These are phyloP conservation scores for Harpagifer antarcticus DNA, from an alignment of 2,797 vertebrate genomes.

Conservation along the genomic window DNA sequence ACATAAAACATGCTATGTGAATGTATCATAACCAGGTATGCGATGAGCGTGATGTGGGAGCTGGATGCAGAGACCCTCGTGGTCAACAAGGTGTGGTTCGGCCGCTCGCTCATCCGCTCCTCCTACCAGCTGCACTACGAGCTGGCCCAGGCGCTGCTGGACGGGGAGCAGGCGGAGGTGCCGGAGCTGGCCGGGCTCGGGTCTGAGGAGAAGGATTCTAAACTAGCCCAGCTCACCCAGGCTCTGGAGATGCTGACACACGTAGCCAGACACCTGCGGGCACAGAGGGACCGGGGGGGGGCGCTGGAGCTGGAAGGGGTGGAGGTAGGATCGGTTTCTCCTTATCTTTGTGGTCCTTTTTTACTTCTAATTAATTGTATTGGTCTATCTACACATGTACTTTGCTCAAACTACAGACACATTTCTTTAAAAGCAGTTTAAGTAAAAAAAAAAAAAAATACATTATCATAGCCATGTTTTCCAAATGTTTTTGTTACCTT, in stretches of 20 bases:
- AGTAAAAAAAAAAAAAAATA: too few relatives aligned
- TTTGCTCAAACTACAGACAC: too few relatives aligned
- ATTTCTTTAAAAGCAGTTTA: too few relatives aligned
- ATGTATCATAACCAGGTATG: conserved; percentile 84
- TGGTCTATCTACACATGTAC: too few relatives aligned
- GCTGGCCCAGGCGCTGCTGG: conserved; percentile 91
- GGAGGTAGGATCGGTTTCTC: conserved; percentile 75
- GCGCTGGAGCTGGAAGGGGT: conserved; percentile 95
- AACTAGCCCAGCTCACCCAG: conserved; percentile 82
- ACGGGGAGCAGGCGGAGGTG: conserved; percentile 85
- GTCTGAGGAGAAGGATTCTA: conserved; percentile 66
- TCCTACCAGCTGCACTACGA: conserved; percentile 95
- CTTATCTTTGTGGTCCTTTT: not conserved
- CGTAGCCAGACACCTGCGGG: conserved; percentile 87
- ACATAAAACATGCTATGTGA: not conserved
- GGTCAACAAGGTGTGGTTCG: conserved; percentile 86
- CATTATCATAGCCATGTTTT: too few relatives aligned
- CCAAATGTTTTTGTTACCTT: too few relatives aligned
- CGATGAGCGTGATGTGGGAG: conserved; percentile 95
- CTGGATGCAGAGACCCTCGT: conserved; percentile 85
- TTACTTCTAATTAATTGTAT: not conserved
- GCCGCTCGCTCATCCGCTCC: conserved; percentile 90
- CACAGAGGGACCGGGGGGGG: conserved; percentile 86
- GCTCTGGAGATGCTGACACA: conserved; percentile 88
- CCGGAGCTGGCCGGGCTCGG: conserved; percentile 83